Percentiles rank a stretch among this genome's conserved stretches.
These are phyloP conservation scores for Drosophila atroscutellata DNA, from an alignment of 2,888 invertebrate genomes.

Conservation along the genomic window DNA sequence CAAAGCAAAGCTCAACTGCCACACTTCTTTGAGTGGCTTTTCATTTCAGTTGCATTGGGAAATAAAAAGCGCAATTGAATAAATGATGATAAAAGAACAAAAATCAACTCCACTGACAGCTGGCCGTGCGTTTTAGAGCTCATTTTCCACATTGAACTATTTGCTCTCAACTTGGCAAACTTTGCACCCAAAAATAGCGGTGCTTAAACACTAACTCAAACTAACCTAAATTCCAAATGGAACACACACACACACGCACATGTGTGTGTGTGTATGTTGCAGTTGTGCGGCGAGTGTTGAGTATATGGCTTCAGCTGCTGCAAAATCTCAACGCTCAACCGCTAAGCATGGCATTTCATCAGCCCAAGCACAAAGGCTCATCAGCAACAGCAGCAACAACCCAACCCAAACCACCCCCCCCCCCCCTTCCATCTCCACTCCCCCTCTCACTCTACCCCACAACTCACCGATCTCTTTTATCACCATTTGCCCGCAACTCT, in stretches of 20 bases:
- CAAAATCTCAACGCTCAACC: conserved; percentile 73
- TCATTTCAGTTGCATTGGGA: background rate
- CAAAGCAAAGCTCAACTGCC: conserved; percentile 50
- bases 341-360: conserved; percentile 80
- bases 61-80: background rate
- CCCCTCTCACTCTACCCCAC: background rate
- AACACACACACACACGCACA: conserved; percentile 6
- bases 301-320: conserved; percentile 39
- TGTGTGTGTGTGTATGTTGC: conserved; percentile 3
- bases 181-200: conserved; percentile 29
- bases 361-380: conserved; percentile 42
- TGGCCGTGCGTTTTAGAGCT: background rate
- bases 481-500: conserved; percentile 2
- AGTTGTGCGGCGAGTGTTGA: conserved; percentile 42
- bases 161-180: conserved; percentile 18
- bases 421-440: too few species aligned
- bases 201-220: conserved; percentile 51
- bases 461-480: background rate
- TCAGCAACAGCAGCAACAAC: conserved; percentile 13
- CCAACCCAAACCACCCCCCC: background rate
- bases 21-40: conserved; percentile 3
- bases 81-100: background rate
- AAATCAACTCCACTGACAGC: background rate
- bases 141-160: conserved; percentile 14
- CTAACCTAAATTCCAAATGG: conserved; percentile 50